These are phyloP conservation scores for Suncus etruscus DNA, from an alignment of 2,113 vertebrate species.

Conservation along the genomic window DNA sequence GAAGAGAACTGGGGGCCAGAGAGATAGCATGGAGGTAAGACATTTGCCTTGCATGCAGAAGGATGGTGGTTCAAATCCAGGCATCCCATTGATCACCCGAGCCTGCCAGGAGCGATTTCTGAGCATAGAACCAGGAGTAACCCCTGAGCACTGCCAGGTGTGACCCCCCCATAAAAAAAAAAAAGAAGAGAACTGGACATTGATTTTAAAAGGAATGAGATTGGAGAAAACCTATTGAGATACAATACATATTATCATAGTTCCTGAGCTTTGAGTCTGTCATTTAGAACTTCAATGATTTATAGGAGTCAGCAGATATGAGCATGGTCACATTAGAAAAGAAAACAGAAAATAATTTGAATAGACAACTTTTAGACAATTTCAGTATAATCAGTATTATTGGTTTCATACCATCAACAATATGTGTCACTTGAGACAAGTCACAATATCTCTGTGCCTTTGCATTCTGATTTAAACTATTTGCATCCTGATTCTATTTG, in stretches of 20 bases:
- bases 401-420: neutral
- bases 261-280: neutral
- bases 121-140: too few relatives aligned
- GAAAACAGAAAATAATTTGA: constrained; percentile 15
- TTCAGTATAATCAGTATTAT: neutral
- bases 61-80: too few relatives aligned
- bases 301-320: neutral
- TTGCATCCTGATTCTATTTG: neutral
- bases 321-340: constrained; percentile 10
- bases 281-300: neutral
- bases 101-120: too few relatives aligned
- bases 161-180: too few relatives aligned
- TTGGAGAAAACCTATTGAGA: neutral
- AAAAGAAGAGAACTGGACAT: neutral
- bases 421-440: neutral
- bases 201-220: neutral
- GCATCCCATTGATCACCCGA: too few relatives aligned
- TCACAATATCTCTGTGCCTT: neutral
- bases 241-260: neutral
- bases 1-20: too few relatives aligned
- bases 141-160: too few relatives aligned
- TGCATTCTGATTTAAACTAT: neutral
- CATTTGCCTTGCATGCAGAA: too few relatives aligned
- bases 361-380: neutral
- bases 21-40: too few relatives aligned